phyloP scores from a whole-genome alignment of 2,113 vertebrate species.

The Apaloderma vittatum region DNA sequence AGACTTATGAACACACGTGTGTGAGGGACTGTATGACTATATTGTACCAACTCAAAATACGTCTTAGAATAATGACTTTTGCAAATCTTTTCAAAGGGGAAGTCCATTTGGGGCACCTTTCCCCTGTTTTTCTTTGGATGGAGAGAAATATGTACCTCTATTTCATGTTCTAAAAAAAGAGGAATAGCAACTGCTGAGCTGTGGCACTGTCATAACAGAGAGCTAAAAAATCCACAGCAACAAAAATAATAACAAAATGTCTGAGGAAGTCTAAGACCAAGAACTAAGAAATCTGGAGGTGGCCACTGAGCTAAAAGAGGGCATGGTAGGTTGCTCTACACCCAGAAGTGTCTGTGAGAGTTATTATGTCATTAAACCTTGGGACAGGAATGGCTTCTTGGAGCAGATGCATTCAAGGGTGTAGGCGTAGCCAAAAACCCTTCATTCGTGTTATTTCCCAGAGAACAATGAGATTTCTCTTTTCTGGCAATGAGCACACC shows the following conservation, averaged over 20 bases:
- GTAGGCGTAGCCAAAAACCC: neutral
- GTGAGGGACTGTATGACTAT: neutral
- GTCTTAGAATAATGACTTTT: neutral
- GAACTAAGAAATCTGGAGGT: neutral
- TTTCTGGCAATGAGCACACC: neutral
- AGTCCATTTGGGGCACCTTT: neutral
- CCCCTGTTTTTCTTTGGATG: neutral
- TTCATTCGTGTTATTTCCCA: fast-evolving
- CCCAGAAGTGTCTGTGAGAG: neutral
- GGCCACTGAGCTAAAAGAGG: neutral
- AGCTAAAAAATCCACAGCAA: neutral
- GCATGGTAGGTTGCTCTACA: neutral
- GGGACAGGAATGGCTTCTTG: neutral
- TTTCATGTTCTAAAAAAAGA: neutral
- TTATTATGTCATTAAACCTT: neutral
- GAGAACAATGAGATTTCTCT: neutral
- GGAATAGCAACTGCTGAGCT: neutral
- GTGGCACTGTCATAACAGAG: neutral
- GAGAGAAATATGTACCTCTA: neutral
- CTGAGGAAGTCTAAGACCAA: neutral
- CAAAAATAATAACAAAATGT: neutral
- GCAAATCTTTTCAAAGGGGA: neutral
- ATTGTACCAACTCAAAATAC: neutral
- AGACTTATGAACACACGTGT: neutral
- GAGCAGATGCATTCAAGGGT: neutral